These are phyloP conservation scores for Ginglymostoma cirratum DNA, from an alignment of 2,113 vertebrate genomes.

Conservation along the genomic window DNA sequence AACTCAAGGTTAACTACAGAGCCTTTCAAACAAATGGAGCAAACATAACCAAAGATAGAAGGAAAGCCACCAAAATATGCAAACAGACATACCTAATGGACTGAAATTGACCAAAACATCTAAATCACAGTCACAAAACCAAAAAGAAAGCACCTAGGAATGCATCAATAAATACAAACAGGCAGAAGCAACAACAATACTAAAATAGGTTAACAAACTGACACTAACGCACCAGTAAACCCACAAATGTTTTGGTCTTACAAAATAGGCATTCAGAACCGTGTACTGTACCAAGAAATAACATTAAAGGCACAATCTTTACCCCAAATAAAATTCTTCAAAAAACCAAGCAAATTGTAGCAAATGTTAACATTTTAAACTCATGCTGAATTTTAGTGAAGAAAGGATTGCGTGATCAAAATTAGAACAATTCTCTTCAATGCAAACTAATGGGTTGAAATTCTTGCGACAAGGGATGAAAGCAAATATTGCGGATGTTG, in stretches of 20 bases:
- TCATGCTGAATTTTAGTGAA: not conserved
- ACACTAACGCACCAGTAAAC: not conserved
- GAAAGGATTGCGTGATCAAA: not conserved
- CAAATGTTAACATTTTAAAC: not conserved
- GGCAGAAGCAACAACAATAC: not conserved
- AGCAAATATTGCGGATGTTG: not conserved
- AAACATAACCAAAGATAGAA: not conserved
- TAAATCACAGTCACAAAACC: not conserved
- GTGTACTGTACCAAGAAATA: not conserved
- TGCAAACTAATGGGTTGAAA: not conserved
- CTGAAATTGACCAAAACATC: not conserved
- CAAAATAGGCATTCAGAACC: not conserved
- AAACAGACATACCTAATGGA: not conserved
- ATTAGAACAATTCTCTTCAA: not conserved
- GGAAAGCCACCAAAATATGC: not conserved
- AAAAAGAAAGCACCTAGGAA: not conserved
- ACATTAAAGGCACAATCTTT: not conserved
- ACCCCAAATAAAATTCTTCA: not conserved
- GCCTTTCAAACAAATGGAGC: not conserved
- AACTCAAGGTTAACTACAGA: not conserved
- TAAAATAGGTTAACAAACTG: not conserved
- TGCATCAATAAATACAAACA: not conserved
- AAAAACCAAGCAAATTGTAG: not conserved
- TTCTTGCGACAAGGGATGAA: not conserved
- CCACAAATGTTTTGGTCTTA: not conserved